Evolutionary conservation across 2,888 invertebrate species (phyloP), one percentile per base, ranked within the genome.

Genomic region (Lypha dubia): DNA sequence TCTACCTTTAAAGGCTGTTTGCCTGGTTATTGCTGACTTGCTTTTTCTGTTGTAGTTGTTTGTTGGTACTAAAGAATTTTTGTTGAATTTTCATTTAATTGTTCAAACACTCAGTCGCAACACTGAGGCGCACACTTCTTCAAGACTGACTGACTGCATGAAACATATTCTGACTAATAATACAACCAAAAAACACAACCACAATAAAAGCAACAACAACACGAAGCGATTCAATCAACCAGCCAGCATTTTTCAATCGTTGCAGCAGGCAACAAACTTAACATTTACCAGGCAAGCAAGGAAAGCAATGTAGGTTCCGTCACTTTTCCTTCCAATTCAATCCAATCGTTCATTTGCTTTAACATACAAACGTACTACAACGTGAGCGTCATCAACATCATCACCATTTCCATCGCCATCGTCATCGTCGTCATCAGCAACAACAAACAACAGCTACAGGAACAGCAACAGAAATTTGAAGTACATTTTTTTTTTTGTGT

Each of bases 21-120:
- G 86, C 85, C 85, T 85, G 83, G 85, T 85, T 82, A 73, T 56
- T 84, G 76, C 71, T 76, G 84, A 84, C 77, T 84, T 84, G 82
- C 79, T 83, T 44, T 86, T 85, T 79, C 76, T 71, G 73, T 79
- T 73, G 51, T 70, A 56, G 70, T 38, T 76, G 75, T 75, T 82
- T 68, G 58, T 58, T 75, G 56, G 70, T 68, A 53, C 17, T 46
- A 62, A 70, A 62, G 35, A 35, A 71, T 56, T 58, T 51, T 46
- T 60, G 28, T 58, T 63, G 15, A 58, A 49, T 62, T 22, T 22
- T 20, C 49, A 49, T 49, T 53, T 60, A 46, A 51, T 53, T 56
- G 53, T 58, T 49, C 62, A 68, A 56, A 70, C 28, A 41, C 41
- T 60, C 24, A 49, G 56, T 76, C 46, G 56, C 58, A 70, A 62